phyloP scores from a whole-genome alignment of 2,888 invertebrate species.

The Didymodactylos carnosus region DNA sequence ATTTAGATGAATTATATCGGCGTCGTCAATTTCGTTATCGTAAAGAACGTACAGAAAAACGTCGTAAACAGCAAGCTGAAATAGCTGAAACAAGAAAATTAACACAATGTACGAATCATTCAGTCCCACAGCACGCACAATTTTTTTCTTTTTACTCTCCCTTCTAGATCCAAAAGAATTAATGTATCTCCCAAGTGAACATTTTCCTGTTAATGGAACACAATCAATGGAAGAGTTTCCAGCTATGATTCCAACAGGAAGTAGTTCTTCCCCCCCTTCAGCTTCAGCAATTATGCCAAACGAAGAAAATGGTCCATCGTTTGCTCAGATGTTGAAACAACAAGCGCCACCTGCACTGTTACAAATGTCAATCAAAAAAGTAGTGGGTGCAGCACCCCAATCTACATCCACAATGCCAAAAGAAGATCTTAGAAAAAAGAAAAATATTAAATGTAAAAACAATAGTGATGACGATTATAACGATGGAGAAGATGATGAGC shows the following conservation, averaged over 20 bases:
- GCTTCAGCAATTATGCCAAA: background rate
- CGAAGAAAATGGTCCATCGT: background rate
- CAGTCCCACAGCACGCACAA: too few species aligned
- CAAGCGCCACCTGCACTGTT: background rate
- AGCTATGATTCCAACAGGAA: background rate
- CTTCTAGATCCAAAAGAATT: background rate
- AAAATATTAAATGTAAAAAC: background rate
- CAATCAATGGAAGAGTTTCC: background rate
- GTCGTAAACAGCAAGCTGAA: background rate
- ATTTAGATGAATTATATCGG: slow-evolving; percentile 4
- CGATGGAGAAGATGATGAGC: background rate
- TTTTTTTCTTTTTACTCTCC: too few species aligned
- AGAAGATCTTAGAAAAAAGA: background rate
- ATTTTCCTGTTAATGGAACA: background rate
- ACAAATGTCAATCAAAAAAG: background rate
- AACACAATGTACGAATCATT: background rate
- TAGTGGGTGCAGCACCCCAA: too few species aligned
- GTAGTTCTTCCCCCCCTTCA: background rate
- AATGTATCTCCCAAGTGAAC: background rate
- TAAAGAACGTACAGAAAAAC: slow-evolving; percentile 11
- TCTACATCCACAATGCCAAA: background rate
- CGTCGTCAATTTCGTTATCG: slow-evolving; percentile 2
- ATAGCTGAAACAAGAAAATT: background rate
- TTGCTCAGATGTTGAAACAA: slow-evolving; percentile 13
- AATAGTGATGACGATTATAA: background rate